A percentile compares a stretch with the other conserved stretches of the same genome.
phyloP scores from a whole-genome alignment of 2,888 invertebrate species.

The Catocala fraxini region DNA sequence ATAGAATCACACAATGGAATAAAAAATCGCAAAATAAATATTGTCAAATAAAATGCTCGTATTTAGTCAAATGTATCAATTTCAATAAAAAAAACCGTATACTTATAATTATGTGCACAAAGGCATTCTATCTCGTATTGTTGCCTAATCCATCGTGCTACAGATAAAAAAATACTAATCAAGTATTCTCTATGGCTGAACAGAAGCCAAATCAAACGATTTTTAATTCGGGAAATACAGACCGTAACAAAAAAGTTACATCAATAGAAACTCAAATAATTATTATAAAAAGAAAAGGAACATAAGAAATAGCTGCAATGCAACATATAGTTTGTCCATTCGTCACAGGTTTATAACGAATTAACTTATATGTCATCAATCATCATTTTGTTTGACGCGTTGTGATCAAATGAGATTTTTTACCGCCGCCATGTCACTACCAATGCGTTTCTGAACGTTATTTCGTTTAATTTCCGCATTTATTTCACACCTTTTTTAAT shows the following conservation, averaged over 20 bases:
- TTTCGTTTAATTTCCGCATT: constrained; percentile 52
- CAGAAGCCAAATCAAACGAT: constrained; percentile 16
- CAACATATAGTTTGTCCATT: constrained; percentile 53
- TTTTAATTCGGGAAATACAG: constrained; percentile 21
- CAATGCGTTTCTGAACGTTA: constrained; percentile 51
- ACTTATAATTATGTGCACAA: no score
- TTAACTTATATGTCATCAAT: constrained; percentile 61
- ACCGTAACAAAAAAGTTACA: constrained; percentile 24
- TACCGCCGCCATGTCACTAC: constrained; percentile 45
- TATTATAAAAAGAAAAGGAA: constrained; percentile 36
- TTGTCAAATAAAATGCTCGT: background rate
- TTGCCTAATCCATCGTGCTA: background rate
- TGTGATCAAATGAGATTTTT: constrained; percentile 70
- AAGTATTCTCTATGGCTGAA: constrained; percentile 5
- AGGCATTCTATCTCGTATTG: background rate
- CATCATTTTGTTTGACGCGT: constrained; percentile 70
- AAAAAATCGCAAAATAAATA: no score
- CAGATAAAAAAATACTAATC: background rate
- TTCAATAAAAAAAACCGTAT: no score
- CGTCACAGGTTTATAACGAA: constrained; percentile 53
- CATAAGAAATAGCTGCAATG: constrained; percentile 39
- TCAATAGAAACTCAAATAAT: constrained; percentile 49
- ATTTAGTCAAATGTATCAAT: no score
- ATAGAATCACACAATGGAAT: no score
- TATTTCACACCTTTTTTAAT: constrained; percentile 36